Percentiles rank a stretch among this genome's conserved stretches.
These are phyloP conservation scores for Thyatira batis DNA, from an alignment of 2,888 invertebrate genomes.

Conservation along the genomic window DNA sequence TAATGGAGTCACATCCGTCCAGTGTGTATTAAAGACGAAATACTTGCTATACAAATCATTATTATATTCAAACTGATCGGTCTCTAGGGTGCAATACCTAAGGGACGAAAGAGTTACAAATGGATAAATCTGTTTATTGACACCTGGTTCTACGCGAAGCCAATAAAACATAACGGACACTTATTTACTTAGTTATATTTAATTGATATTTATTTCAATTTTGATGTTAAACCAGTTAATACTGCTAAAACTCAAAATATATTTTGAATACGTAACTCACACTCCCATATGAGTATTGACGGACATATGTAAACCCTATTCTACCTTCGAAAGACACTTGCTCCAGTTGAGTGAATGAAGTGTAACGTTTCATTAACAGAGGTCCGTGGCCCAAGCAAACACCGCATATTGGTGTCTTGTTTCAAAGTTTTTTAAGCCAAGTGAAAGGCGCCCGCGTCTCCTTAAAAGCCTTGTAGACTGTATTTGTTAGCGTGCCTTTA, in stretches of 20 bases:
- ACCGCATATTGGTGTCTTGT: conserved; percentile 70
- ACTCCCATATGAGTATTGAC: conserved; percentile 25
- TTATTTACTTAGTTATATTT: neutral
- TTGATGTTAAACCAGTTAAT: too few species aligned
- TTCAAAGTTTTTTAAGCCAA: conserved; percentile 65
- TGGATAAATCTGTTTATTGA: conserved; percentile 34
- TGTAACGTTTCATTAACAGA: conserved; percentile 71
- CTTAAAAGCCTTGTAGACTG: conserved; percentile 74
- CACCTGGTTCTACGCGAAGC: conserved; percentile 31
- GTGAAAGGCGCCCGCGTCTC: conserved; percentile 75
- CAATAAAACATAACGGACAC: neutral
- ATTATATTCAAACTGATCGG: conserved; percentile 64
- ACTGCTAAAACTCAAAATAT: too few species aligned
- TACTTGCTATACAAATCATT: conserved; percentile 53
- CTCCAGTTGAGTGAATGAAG: conserved; percentile 68
- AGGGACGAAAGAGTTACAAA: conserved; percentile 45
- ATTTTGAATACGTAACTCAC: neutral
- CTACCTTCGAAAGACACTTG: conserved; percentile 45
- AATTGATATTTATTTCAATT: too few species aligned
- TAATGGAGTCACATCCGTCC: conserved; percentile 70
- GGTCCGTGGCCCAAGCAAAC: conserved; percentile 60
- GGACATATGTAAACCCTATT: conserved; percentile 30
- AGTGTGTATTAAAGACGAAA: conserved; percentile 54
- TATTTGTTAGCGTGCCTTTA: conserved; percentile 66
- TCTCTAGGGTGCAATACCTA: conserved; percentile 52